Conservation (phyloP, 1,140 invertebrate genomes). For the Eupristina koningsbergeri region DNA sequence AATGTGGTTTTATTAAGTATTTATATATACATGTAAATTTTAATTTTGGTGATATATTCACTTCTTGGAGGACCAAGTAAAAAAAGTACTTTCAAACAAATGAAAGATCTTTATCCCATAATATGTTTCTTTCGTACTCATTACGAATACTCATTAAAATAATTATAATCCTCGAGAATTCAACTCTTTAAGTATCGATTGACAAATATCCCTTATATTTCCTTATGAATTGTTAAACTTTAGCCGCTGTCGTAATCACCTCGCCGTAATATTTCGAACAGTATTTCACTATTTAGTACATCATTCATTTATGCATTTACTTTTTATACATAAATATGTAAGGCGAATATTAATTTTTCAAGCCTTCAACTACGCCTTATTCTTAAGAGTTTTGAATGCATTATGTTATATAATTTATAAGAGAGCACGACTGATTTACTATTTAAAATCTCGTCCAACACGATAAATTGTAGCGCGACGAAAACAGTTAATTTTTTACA, state of each 20-base stretch:
- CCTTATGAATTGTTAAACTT: conserved; percentile 6
- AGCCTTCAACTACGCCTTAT: no score
- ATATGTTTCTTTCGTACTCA: conserved; percentile 9
- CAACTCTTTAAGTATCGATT: background rate
- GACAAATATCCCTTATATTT: background rate
- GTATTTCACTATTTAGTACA: background rate
- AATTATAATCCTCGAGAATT: background rate
- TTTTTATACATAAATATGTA: background rate
- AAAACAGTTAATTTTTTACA: no score
- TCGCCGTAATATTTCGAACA: background rate
- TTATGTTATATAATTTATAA: conserved; percentile 12
- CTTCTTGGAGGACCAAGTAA: background rate
- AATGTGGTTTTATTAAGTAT: conserved; percentile 16
- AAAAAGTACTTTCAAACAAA: background rate
- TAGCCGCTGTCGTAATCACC: background rate
- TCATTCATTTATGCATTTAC: background rate
- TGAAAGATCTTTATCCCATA: background rate
- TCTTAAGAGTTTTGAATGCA: background rate
- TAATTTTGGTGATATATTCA: background rate
- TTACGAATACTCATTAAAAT: conserved; percentile 5
- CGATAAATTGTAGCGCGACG: background rate
- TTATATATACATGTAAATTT: background rate
- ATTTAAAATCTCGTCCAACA: no score
- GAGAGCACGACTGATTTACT: background rate
- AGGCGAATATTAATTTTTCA: background rate